Evolutionary conservation across 2,113 vertebrate genomes (phyloP).

Genomic region (Oreotrochilus melanogaster): DNA sequence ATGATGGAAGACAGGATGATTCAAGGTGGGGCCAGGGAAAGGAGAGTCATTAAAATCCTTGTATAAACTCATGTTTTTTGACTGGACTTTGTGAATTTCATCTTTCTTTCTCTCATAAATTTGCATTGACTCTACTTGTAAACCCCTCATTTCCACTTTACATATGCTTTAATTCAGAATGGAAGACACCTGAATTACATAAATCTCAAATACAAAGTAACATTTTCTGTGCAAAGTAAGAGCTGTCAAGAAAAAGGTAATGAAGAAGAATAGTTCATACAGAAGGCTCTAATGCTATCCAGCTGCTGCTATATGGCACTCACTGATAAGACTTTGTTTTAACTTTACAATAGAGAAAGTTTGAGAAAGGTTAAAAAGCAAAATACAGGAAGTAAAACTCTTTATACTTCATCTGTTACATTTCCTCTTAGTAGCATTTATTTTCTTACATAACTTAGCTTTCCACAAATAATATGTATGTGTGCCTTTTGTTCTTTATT

Average conservation of each 20-base stretch:
- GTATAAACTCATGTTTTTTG: constrained; percentile 1
- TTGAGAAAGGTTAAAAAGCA: constrained; percentile 81
- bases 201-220: constrained; percentile 92
- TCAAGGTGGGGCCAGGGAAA: neutral
- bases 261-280: constrained; percentile 93
- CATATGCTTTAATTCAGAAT: constrained; percentile 77
- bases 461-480: constrained; percentile 45
- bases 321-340: constrained; percentile 82
- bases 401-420: constrained; percentile 78
- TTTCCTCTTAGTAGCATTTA: constrained; percentile 75
- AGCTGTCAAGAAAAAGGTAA: constrained; percentile 88
- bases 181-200: constrained; percentile 87
- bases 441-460: constrained; percentile 72
- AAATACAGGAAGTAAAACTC: constrained; percentile 78
- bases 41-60: neutral
- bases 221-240: constrained; percentile 86
- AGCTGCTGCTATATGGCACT: constrained; percentile 88
- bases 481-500: neutral
- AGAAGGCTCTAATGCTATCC: constrained; percentile 90
- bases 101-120: constrained; percentile 19
- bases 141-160: constrained; percentile 28
- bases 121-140: constrained; percentile 17
- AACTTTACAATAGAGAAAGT: constrained; percentile 81
- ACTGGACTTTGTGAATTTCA: neutral
- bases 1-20: neutral